phyloP scores from a whole-genome alignment of 2,888 invertebrate species.

The Chrysopilus asiliformis region DNA sequence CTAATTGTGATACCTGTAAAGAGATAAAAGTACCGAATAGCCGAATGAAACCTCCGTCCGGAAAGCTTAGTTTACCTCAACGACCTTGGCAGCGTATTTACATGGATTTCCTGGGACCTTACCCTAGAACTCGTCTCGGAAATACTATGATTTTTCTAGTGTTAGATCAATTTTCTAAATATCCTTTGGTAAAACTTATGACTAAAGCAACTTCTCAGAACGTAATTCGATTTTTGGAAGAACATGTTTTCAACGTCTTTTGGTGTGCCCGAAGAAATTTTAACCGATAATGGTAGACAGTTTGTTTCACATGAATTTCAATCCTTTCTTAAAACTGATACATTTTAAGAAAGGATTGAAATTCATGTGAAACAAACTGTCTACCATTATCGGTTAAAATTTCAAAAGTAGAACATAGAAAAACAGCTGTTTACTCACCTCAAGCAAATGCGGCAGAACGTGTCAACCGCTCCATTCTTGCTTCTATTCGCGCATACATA shows the following conservation, averaged over 20 bases:
- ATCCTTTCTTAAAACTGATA: slow-evolving; percentile 11
- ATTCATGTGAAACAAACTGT: slow-evolving; percentile 15
- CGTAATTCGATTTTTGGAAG: slow-evolving; percentile 6
- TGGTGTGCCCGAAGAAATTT: slow-evolving; percentile 17
- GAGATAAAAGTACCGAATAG: slow-evolving; percentile 6
- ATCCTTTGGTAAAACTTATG: slow-evolving; percentile 6
- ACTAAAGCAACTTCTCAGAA: slow-evolving; percentile 4
- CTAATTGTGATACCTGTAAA: slow-evolving; percentile 10
- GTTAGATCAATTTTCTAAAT: slow-evolving; percentile 12
- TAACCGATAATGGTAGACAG: slow-evolving; percentile 21
- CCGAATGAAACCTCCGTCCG: slow-evolving; percentile 9
- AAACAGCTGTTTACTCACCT: slow-evolving; percentile 21
- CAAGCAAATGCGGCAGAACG: slow-evolving; percentile 24
- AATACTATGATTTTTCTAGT: slow-evolving; percentile 8
- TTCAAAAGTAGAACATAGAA: slow-evolving; percentile 11
- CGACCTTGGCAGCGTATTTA: slow-evolving; percentile 11
- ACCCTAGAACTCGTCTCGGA: slow-evolving; percentile 5
- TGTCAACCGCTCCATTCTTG: slow-evolving; percentile 21
- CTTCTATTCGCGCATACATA: slow-evolving; percentile 20
- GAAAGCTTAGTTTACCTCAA: slow-evolving; percentile 3
- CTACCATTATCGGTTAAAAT: slow-evolving; percentile 22
- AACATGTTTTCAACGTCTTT: slow-evolving; percentile 19
- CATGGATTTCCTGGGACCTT: slow-evolving; percentile 13
- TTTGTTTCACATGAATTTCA: slow-evolving; percentile 14
- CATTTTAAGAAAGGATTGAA: slow-evolving; percentile 10